A percentile compares a stretch with the other conserved stretches of the same genome.
Conservation (phyloP, 2,797 vertebrate species). For the Myoxocephalus aenaeus region DNA sequence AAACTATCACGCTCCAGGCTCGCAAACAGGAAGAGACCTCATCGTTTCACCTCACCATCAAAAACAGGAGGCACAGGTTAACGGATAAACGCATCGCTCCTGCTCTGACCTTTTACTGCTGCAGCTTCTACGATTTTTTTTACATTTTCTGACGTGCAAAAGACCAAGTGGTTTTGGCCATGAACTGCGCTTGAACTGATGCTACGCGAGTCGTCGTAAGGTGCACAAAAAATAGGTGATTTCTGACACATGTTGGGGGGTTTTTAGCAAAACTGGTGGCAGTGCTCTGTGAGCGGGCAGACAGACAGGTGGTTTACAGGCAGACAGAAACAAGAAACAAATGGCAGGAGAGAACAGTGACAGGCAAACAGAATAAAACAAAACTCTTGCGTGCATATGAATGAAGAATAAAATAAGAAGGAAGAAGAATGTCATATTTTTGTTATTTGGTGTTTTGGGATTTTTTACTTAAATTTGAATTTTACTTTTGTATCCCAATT, state of each 20-base stretch:
- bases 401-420: not conserved
- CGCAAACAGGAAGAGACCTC: slow-evolving; percentile 25
- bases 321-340: slow-evolving; percentile 26
- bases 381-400: slow-evolving; percentile 1
- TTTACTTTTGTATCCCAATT: not conserved
- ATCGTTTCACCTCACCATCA: slow-evolving; percentile 31
- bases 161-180: slow-evolving; percentile 1
- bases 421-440: not conserved
- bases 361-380: slow-evolving; percentile 23
- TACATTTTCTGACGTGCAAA: slow-evolving; percentile 1
- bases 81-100: not conserved
- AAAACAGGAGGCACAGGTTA: slow-evolving; percentile 21
- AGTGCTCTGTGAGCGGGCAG: slow-evolving; percentile 45
- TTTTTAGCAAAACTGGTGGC: slow-evolving; percentile 9
- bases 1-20: slow-evolving; percentile 38
- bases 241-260: slow-evolving; percentile 18
- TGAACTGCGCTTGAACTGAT: slow-evolving; percentile 36
- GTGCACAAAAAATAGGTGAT: not conserved
- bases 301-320: slow-evolving; percentile 20
- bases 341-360: slow-evolving; percentile 15
- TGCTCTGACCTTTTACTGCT: not conserved
- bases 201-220: not conserved
- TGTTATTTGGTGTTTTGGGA: not conserved
- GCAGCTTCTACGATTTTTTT: not conserved
- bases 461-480: not conserved